Evolutionary conservation across 2,113 vertebrate genomes (phyloP).

Genomic region (Gracilinanus agilis): DNA sequence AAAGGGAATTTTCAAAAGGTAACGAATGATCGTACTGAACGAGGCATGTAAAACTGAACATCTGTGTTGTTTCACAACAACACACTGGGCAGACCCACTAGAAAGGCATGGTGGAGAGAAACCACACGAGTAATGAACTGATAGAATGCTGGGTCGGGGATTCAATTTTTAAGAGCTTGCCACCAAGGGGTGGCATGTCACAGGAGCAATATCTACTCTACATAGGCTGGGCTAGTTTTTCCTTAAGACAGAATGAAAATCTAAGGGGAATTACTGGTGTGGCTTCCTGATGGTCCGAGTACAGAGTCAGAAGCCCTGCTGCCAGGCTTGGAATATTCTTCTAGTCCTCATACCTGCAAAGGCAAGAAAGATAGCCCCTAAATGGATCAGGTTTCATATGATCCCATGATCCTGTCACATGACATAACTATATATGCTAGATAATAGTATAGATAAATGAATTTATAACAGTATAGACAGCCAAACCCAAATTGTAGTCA

Average conservation of each 20-base stretch:
- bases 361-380: background rate
- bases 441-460: background rate
- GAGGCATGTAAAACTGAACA: background rate
- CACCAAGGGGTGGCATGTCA: background rate
- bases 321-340: background rate
- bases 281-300: background rate
- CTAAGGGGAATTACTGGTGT: background rate
- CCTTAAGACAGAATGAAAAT: background rate
- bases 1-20: background rate
- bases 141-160: background rate
- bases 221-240: background rate
- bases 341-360: background rate
- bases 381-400: background rate
- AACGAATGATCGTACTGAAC: background rate
- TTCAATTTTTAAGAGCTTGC: background rate
- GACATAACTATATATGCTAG: background rate
- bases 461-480: background rate
- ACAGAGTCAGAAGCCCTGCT: background rate
- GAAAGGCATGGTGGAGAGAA: background rate
- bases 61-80: background rate
- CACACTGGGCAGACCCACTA: background rate
- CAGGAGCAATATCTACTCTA: background rate
- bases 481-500: background rate
- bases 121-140: background rate
- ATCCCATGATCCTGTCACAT: background rate